Evolutionary conservation across 2,113 vertebrate species (phyloP), one percentile per base, ranked within the genome.

Genomic region (Procavia capensis): DNA sequence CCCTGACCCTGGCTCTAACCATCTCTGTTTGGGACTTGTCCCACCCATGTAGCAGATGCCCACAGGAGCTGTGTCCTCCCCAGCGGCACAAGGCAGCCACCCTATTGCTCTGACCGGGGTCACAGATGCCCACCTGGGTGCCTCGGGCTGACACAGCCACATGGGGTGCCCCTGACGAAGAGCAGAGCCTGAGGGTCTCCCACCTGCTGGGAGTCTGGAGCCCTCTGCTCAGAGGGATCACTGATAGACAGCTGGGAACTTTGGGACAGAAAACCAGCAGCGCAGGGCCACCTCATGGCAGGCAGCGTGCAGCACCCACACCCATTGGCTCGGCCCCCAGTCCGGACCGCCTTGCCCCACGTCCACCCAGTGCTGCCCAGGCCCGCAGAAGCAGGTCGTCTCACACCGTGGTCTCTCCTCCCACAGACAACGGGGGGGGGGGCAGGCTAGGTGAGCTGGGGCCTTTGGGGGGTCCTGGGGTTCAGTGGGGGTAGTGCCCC

Each of bases 321-420:
- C 3, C 34, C 50, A 54, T 9, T 2, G 3, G 2, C 11, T 13
- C 11, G 50, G 9, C 50, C 14, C 3, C 16, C 10, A 2, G 63
- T 10, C 57, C 64, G 59, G 9, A 47, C 17, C 2, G 34, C 17
- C 66, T 36, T 3, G 17, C 34, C 66, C 34, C 10, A 6, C 17
- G n/a, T 17, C 14, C n/a, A 22, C 41, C 82, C 66, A 59, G 17
- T 34, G 17, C 75, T 54, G 50, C 80, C 57, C 27, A 17, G 1
- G 1, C 9, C 80, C 59, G 31, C 29, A 22, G 57, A 59, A 10
- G 41, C 17, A 45, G 47, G 34, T 20, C 54, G 43, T 47, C 19
- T 41, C 74, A 5, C 31, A 3, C 1, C 5, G 6, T 2, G 25
- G 24, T 29, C 43, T 27, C 31, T 47, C n/a, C 39, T 57, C 61